Evolutionary conservation across 1,140 invertebrate genomes (phyloP), one percentile per base, ranked within the genome.

Genomic region (Euwallacea similis): DNA sequence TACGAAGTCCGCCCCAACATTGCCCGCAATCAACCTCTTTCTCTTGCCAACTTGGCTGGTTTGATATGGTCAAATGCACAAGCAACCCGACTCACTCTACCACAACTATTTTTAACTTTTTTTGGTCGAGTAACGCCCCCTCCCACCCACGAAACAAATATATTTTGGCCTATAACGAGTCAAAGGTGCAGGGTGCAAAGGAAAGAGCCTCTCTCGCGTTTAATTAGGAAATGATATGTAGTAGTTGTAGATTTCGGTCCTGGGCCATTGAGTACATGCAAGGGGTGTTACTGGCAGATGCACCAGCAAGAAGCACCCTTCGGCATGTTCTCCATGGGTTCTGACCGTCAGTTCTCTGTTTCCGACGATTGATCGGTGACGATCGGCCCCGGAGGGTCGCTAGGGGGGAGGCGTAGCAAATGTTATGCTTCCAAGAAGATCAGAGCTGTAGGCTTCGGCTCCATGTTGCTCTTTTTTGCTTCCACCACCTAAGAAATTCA

Each of bases 401-500:
- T 89, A 87, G 88, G 87, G 87, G 88, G 88, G 88, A 89, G 87
- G 87, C 87, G 88, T 82, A 89, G 87, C 87, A 88, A 88, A 87
- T 91, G 91, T 91, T 93, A 93, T 88, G 91, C 90, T 86, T 94
- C 92, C 84, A 93, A 83, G 83, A 94, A 94, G 83, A 94, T 93
- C 56, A 93, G 84, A 62, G 92, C 91, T 76, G 91, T 93, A 72
- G 92, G 92, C 84, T 93, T 93, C 75, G 91, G 91, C 83, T 94
- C 93, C 79, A 94, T 85, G 82, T 94, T 93, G 76, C 92, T 93
- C 83, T 93, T 93, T 82, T 95, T 95, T 72, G 91, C 91, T 83
- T 95, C 93, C 64, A 93, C 88, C 6, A 72, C 70, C 70, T 71
- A 59, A 9, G 21, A 4, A 33, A 33, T 33, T 33, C 21, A 33